Base-by-base conservation (phyloP, 2,797 vertebrate genomes). In the Capromys pilorides region DNA sequence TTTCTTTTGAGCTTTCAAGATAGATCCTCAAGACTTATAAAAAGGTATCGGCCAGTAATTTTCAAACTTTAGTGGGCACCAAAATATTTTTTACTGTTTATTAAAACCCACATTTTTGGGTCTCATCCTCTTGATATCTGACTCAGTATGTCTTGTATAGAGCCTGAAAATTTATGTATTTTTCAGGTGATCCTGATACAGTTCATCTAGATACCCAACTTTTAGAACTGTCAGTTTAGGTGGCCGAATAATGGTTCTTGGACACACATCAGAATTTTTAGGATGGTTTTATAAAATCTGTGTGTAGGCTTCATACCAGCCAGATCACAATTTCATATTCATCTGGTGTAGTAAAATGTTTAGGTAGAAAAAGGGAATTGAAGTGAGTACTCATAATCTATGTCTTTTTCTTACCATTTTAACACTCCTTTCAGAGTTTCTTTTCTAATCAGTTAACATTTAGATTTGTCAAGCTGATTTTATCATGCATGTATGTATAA, bases 11-110 rank as follows among this genome's bases (percentile, higher is more conserved):
- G 11, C 31, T 95, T 94, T 90, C 54, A 80, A 54, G 83, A 67
- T 86, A 83, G 4, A 18, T 6, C 61, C 64, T 49, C 83, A 67
- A 91, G 69, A 84, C 93, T 75, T 78, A 36, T 67, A 10, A 62
- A 61, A 96, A 81, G 59, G 21, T 94, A 78, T 94, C 85, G 69
- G 26, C 89, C 64, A 92, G 45, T 85, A 85, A 73, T 93, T 94
- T n/a, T 94, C n/a, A 91, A 87, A 88, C 33, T 88, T 86, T 22
- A 66, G 22, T 59, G 36, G 86, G 39, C 73, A 33, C 94, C 59
- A 81, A 61, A 91, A 89, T 94, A 57, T 61, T 54, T 33, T 87
- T 21, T 57, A 87, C 57, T 36, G 1, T 69, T 91, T 92, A 51
- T 94, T 90, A 77, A 82, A 94, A 82, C 31, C 59, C 22, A 77